Evolutionary conservation across 2,888 invertebrate species (phyloP), one percentile per base, ranked within the genome.

Genomic region (Papilio elwesi): DNA sequence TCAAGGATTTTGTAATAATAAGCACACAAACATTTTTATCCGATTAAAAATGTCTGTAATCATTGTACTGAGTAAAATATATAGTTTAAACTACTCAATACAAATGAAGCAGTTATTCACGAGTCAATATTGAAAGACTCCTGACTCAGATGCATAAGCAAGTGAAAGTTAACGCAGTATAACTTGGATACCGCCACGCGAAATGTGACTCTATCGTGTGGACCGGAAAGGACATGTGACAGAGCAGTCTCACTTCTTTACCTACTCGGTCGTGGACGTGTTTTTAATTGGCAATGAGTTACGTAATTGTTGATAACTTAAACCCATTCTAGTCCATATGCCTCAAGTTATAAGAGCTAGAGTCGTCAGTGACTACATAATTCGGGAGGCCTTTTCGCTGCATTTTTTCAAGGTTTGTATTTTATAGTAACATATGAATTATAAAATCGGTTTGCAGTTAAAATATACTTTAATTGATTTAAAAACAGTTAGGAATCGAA

Each of bases 201-300:
- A 59, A 59, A 38, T 38, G 38, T 9, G n/a, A 59, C 59, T 38
- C n/a, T 59, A 59, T 59, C 7, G 38, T 26, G 49, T 8, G 16
- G 47, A 12, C 49, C 49, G 13, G 12, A 64, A 26, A 64, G 49
- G 13, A 26, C 36, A 64, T 16, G 38, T 59, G 12, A 38, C 49
- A 26, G 10, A 16, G 64, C 64, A 49, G 64, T 64, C 48, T 26
- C 26, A 51, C 11, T 13, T 12, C 26, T 49, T 49, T 36, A 8
- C n/a, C 36, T 13, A 49, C 26, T 64, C 26, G 64, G 63, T 15
- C 11, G n/a, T n/a, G 47, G 26, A 36, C 49, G 16, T 64, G 26
- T 49, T 49, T 64, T 64, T 53, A n/a, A 53, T 53, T 53, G 15
- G 8, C 49, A 64, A 26, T 26, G 49, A 64, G 64, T 49, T 49